A percentile compares a stretch with the other conserved stretches of the same genome.
Evolutionary conservation across 2,888 invertebrate genomes (phyloP).

Genomic region (Apotomis turbidana): DNA sequence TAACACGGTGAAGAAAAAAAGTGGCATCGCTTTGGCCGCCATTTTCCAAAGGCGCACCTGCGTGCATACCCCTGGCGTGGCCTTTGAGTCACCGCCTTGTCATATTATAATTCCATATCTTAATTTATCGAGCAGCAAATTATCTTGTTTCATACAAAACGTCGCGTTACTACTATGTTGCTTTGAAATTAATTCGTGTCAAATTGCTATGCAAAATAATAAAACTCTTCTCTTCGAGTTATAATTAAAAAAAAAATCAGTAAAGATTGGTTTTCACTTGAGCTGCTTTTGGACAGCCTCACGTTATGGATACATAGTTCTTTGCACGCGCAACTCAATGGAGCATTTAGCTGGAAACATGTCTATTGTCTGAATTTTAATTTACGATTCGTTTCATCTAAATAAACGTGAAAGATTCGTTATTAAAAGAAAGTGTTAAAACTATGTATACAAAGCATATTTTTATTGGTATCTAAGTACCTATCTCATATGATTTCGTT

Average conservation of each 20-base stretch:
- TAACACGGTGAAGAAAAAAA: constrained; percentile 13
- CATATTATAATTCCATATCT: constrained; percentile 60
- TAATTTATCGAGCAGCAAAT: constrained; percentile 64
- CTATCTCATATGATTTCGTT: too few species aligned
- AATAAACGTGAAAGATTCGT: too few species aligned
- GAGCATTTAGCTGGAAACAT: too few species aligned
- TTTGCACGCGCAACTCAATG: too few species aligned
- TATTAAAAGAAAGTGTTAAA: too few species aligned
- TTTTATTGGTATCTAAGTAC: too few species aligned
- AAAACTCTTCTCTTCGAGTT: not conserved
- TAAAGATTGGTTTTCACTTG: too few species aligned
- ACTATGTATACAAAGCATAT: too few species aligned
- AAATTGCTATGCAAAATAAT: not conserved
- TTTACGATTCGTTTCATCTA: too few species aligned
- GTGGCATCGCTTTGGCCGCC: constrained; percentile 14
- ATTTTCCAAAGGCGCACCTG: constrained; percentile 44
- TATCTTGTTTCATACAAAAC: constrained; percentile 53
- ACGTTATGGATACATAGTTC: too few species aligned
- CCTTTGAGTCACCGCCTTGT: constrained; percentile 56
- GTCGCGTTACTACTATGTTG: constrained; percentile 60
- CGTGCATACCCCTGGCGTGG: constrained; percentile 10
- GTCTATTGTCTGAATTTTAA: too few species aligned
- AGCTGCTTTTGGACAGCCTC: too few species aligned
- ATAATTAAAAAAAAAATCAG: not conserved
- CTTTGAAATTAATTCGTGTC: constrained; percentile 48